These are phyloP conservation scores for Aphelocoma coerulescens DNA, from an alignment of 2,113 vertebrate genomes.

Conservation along the genomic window DNA sequence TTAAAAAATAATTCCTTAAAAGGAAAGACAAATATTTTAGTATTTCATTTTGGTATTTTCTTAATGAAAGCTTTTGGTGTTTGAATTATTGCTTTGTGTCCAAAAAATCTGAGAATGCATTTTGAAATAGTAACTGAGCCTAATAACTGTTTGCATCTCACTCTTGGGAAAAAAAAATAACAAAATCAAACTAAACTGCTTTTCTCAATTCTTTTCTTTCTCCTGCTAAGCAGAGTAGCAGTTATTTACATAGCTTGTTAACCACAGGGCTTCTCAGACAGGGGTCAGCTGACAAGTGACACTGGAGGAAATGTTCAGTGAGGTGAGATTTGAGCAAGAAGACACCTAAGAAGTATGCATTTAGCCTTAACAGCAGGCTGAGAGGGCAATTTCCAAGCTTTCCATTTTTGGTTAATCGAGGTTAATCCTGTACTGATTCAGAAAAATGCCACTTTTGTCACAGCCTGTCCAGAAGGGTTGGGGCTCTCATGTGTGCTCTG, in stretches of 20 bases:
- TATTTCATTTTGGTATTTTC: neutral
- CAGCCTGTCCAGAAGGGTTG: neutral
- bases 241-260: neutral
- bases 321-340: constrained; percentile 83
- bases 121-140: neutral
- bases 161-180: neutral
- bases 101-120: neutral
- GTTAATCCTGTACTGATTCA: neutral
- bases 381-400: constrained; percentile 83
- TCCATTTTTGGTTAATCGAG: neutral
- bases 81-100: neutral
- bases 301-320: constrained; percentile 80
- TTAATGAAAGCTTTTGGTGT: neutral
- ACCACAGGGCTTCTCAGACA: constrained; percentile 29
- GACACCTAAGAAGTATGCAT: constrained; percentile 79
- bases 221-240: neutral
- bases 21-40: neutral
- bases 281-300: constrained; percentile 75
- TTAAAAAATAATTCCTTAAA: neutral
- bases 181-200: neutral
- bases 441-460: neutral
- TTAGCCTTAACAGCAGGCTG: constrained; percentile 57
- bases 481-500: neutral
- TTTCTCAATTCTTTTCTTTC: neutral
- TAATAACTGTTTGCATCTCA: neutral